Conservation (phyloP, 2,888 invertebrate genomes). For the Phoronis australis region DNA sequence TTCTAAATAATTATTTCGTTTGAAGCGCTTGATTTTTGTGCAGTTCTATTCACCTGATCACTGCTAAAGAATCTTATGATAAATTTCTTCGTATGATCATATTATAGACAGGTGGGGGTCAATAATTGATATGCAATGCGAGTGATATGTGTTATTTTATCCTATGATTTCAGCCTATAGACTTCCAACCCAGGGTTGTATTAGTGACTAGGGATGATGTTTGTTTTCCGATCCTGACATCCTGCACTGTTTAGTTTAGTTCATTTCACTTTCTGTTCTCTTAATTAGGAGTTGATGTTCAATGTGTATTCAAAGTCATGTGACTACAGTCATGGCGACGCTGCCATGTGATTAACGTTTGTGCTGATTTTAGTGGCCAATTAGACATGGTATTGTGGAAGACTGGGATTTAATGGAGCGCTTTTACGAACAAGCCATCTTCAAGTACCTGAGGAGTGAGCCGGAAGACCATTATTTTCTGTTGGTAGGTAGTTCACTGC, state of each 20-base stretch:
- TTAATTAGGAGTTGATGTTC: not conserved
- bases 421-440: slow-evolving; percentile 97
- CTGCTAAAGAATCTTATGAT: no score
- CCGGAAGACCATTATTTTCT: slow-evolving; percentile 99
- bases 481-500: slow-evolving; percentile 55
- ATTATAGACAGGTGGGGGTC: no score
- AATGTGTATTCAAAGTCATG: not conserved
- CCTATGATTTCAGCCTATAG: no score
- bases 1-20: no score
- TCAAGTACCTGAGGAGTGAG: slow-evolving; percentile 95
- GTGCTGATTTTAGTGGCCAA: slow-evolving; percentile 76
- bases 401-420: slow-evolving; percentile 99
- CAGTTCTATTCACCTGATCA: no score
- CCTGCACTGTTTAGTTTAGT: not conserved
- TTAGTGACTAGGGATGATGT: no score
- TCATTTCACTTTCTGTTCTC: not conserved
- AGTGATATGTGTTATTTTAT: no score
- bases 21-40: no score
- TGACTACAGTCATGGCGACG: not conserved
- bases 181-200: no score
- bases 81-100: no score
- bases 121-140: no score
- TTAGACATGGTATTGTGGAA: slow-evolving; percentile 96
- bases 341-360: not conserved
- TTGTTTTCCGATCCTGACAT: not conserved